Base-by-base conservation (phyloP, 2,797 vertebrate genomes). In the Enteromius treurensis region DNA sequence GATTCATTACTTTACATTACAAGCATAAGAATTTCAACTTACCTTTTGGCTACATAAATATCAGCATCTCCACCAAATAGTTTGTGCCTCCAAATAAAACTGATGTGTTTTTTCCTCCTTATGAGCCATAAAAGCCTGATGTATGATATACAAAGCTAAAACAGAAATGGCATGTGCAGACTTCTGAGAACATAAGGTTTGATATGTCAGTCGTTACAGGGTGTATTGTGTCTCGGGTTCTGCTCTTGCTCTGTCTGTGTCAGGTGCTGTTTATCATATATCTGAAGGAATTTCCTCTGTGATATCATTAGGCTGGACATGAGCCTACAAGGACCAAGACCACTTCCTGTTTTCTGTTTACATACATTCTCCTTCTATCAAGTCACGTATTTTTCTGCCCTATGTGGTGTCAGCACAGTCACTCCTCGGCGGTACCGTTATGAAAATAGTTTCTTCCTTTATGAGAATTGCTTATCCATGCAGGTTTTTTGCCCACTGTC, bases 271-370 rank as follows among this genome's bases (percentile, higher is more conserved):
- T 74, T 89, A 88, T 88, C 86, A 68, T 32, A 51, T 74, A 75
- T 83, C 82, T 70, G 79, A 81, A 62, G 67, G 87, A 87, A 89
- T 90, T 90, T 90, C 88, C 90, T 73, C 29, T 81, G n/a, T 76
- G 81, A 77, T 69, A 85, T 84, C 47, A 51, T 79, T 85, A 70
- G 74, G 74, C 73, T 78, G 84, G 81, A 82, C 51, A 75, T 29
- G 15, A 29, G 37, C 81, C 68, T 81, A 67, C 55, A 77, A 85
- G 76, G 81, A 80, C 58, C 71, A 70, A 83, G 65, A 60, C 81
- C 68, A 79, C 86, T 87, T 89, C 86, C 87, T 88, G 87, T 91
- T 89, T 86, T 82, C 55, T 62, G 84, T 86, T 84, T 81, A 85
- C 80, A 74, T 83, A 75, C 70, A 86, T 76, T 84, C 42, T 45